A percentile compares a stretch with the other conserved stretches of the same genome.
phyloP scores from a whole-genome alignment of 2,797 vertebrate genomes.

The Spheniscus humboldti region DNA sequence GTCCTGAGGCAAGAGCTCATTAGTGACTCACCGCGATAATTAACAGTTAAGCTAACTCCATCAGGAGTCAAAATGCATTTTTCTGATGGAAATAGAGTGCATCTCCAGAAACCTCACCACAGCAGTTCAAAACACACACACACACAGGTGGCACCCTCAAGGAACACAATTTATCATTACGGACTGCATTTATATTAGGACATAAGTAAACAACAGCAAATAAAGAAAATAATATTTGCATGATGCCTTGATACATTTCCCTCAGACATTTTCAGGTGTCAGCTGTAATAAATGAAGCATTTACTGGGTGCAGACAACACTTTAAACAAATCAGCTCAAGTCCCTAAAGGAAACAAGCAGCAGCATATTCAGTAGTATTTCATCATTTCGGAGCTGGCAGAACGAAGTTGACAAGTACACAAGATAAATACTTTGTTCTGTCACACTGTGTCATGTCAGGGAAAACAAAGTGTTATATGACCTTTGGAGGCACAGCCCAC shows the following conservation, averaged over 20 bases:
- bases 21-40: conserved; percentile 37
- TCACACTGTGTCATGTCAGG: conserved; percentile 61
- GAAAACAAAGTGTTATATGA: conserved; percentile 66
- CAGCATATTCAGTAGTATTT: conserved; percentile 63
- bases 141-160: not conserved
- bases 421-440: conserved; percentile 75
- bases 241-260: conserved; percentile 3
- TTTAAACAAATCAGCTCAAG: conserved; percentile 67
- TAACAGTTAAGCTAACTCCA: conserved; percentile 30
- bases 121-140: not conserved
- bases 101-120: not conserved
- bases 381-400: conserved; percentile 62
- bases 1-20: conserved; percentile 48
- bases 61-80: conserved; percentile 43
- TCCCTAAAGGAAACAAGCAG: conserved; percentile 62
- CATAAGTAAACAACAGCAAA: conserved; percentile 25
- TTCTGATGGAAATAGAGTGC: not conserved
- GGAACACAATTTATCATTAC: not conserved
- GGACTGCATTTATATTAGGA: not conserved
- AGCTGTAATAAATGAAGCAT: conserved; percentile 69
- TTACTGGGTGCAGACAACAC: conserved; percentile 59
- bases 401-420: conserved; percentile 74
- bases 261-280: conserved; percentile 58
- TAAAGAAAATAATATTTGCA: not conserved
- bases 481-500: conserved; percentile 62